A percentile compares a stretch with the other conserved stretches of the same genome.
These are phyloP conservation scores for western clawed frog (Xenopus tropicalis) DNA, from an alignment of 2,113 vertebrate species.

Conservation along the genomic window UCB_Xtro_10.0 CM004443.2:205626001-205626500, in stretches of 20 bases:
- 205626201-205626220: background rate
- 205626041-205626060: conserved; percentile 19
- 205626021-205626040: background rate
- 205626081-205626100: background rate
- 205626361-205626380: background rate
- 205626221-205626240: conserved; percentile 19
- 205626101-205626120: background rate
- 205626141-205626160: background rate
- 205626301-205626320: conserved; percentile 6
- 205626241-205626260: background rate
- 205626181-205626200: background rate
- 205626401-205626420: conserved; percentile 14
- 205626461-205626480: background rate
- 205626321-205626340: background rate
- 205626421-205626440: conserved; percentile 3
- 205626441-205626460: background rate
- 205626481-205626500: conserved; percentile 6
- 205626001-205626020: background rate
- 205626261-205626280: background rate
- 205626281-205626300: background rate
- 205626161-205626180: conserved; percentile 1
- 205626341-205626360: background rate
- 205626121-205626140: conserved; percentile 5
- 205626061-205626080: background rate
- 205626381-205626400: background rate